These are phyloP conservation scores for Opisthograptis luteolata DNA, from an alignment of 2,888 invertebrate genomes.

Conservation along the genomic window DNA sequence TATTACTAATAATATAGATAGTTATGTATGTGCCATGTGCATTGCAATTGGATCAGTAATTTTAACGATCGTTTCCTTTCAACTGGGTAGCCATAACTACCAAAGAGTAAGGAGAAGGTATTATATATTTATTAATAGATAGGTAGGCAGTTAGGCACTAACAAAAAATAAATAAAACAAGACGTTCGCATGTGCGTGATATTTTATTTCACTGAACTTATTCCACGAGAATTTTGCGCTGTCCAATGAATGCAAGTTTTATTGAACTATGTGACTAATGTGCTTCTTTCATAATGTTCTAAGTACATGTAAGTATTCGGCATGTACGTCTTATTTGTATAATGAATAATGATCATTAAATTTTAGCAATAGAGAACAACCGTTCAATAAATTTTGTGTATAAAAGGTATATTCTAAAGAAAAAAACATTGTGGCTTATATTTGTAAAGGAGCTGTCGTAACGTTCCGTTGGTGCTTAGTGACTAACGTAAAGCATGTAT, in stretches of 20 bases:
- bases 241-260: constrained; percentile 71
- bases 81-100: no score
- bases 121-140: no score
- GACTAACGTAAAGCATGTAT: background rate
- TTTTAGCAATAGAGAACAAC: constrained; percentile 65
- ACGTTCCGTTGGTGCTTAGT: constrained; percentile 19
- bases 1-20: no score
- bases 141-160: no score
- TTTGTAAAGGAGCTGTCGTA: constrained; percentile 34
- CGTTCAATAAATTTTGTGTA: constrained; percentile 62
- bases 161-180: constrained; percentile 60
- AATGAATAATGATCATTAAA: constrained; percentile 47
- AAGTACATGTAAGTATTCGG: constrained; percentile 52
- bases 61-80: no score
- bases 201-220: constrained; percentile 80
- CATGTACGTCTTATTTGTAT: constrained; percentile 34
- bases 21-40: no score
- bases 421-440: constrained; percentile 38
- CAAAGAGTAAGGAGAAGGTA: no score
- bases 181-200: constrained; percentile 80
- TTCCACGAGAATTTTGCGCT: constrained; percentile 72
- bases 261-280: constrained; percentile 76
- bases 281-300: constrained; percentile 72
- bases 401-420: constrained; percentile 69
- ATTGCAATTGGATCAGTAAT: no score